Evolutionary conservation across 2,888 invertebrate genomes (phyloP).

Genomic region (Limnephilus marmoratus): DNA sequence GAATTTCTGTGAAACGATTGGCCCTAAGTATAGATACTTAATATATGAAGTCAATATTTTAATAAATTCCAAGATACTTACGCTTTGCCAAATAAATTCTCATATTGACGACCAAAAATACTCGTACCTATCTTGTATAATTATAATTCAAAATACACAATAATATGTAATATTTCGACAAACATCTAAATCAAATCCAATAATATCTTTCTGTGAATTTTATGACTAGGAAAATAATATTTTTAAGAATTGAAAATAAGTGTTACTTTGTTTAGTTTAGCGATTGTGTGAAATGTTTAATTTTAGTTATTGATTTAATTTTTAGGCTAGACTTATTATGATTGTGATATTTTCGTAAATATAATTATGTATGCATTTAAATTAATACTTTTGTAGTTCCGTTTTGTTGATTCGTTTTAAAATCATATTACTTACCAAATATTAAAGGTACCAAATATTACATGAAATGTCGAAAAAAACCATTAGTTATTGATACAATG

Average conservation of each 20-base stretch:
- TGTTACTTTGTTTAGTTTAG: neutral
- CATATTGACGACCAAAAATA: neutral
- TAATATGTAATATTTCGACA: neutral
- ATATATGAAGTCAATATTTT: neutral
- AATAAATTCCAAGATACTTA: neutral
- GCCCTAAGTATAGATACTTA: neutral
- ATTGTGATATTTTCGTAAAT: conserved; percentile 32
- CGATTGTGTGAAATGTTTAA: neutral
- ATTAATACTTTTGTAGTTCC: neutral
- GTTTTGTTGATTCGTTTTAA: conserved; percentile 37
- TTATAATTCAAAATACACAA: neutral
- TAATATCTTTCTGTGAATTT: neutral
- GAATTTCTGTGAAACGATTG: no score
- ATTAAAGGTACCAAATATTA: conserved; percentile 9
- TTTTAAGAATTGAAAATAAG: neutral
- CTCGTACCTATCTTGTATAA: neutral
- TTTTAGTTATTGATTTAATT: neutral
- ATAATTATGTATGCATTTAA: conserved; percentile 5
- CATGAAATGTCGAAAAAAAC: neutral
- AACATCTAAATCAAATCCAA: neutral
- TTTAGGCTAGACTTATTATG: conserved; percentile 4
- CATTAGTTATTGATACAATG: neutral
- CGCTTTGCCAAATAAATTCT: neutral
- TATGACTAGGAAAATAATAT: neutral
- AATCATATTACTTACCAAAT: neutral